Evolutionary conservation across 2,797 vertebrate species (phyloP).

Genomic region (Acanthornis magna): DNA sequence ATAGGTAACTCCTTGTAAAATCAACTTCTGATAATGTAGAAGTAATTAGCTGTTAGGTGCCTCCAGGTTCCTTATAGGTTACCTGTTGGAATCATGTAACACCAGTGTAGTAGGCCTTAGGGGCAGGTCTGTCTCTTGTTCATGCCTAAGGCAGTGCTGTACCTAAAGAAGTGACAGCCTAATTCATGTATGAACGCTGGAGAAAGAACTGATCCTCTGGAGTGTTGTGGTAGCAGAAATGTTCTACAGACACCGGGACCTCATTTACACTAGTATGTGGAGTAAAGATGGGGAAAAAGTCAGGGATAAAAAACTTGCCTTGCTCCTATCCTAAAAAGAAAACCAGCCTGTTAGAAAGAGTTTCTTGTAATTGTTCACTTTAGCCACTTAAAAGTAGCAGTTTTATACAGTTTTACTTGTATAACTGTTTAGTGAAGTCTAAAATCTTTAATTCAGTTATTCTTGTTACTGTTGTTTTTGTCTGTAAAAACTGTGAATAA

Average conservation of each 20-base stretch:
- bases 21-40: background rate
- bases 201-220: background rate
- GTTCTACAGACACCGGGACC: background rate
- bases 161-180: background rate
- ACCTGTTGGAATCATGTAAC: background rate
- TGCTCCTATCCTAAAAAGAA: background rate
- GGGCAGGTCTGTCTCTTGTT: background rate
- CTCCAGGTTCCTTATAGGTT: background rate
- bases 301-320: background rate
- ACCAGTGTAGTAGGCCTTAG: background rate
- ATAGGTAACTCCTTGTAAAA: conserved; percentile 47
- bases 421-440: background rate
- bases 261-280: background rate
- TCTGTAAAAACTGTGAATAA: background rate
- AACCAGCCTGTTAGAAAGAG: background rate
- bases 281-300: background rate
- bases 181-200: background rate
- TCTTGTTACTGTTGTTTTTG: background rate
- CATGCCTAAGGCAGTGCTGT: background rate
- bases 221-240: background rate
- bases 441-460: background rate
- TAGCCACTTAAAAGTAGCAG: background rate
- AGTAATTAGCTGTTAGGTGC: background rate
- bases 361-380: background rate
- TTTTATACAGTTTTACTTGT: background rate